A percentile compares a stretch with the other conserved stretches of the same genome.
These are phyloP conservation scores for Temnothorax rugatulus DNA, from an alignment of 2,888 invertebrate genomes.

Conservation along the genomic window DNA sequence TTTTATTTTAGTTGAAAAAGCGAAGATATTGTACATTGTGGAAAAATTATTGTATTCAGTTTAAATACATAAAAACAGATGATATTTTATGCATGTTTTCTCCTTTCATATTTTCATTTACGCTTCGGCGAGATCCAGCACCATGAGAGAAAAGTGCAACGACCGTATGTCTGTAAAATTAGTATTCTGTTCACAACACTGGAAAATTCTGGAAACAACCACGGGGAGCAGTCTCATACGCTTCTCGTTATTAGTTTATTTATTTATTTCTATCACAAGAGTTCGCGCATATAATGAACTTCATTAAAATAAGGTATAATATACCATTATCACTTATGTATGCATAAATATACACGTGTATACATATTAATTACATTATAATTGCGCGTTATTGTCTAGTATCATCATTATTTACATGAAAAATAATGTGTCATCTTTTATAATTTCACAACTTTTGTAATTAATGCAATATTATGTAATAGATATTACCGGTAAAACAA, in stretches of 20 bases:
- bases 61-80: not conserved
- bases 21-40: not conserved
- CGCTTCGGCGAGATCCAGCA: slow-evolving; percentile 6
- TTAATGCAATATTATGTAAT: not conserved
- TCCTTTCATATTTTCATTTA: not conserved
- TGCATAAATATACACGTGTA: not conserved
- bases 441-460: not conserved
- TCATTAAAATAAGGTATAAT: not conserved
- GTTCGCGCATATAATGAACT: not conserved
- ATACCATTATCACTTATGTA: not conserved
- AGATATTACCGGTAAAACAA: not conserved
- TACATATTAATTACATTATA: not conserved
- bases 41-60: not conserved
- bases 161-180: slow-evolving; percentile 10
- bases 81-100: not conserved
- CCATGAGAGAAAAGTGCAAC: slow-evolving; percentile 1
- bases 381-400: not conserved
- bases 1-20: not conserved
- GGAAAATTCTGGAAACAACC: slow-evolving; percentile 11
- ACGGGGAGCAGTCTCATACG: not conserved
- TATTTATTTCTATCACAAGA: not conserved
- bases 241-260: not conserved
- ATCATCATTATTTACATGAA: not conserved
- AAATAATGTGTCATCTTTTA: not conserved
- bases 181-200: not conserved